These are phyloP conservation scores for Geophilus truncorum DNA, from an alignment of 2,888 invertebrate genomes.

Conservation along the genomic window DNA sequence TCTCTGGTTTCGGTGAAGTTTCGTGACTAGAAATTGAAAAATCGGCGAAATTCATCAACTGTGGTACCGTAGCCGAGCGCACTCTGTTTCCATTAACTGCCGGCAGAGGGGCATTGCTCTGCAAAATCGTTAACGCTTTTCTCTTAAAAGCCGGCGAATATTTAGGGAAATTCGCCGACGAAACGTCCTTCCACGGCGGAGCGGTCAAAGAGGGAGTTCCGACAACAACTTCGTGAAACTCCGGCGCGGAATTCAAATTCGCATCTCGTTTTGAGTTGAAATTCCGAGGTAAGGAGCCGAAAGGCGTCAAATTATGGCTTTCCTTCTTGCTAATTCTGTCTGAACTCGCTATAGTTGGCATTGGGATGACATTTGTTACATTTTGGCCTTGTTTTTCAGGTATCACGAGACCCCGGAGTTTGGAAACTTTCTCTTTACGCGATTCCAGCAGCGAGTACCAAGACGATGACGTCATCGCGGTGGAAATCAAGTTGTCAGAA, in stretches of 20 bases:
- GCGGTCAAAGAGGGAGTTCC: slow-evolving; percentile 33
- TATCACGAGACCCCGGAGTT: slow-evolving; percentile 79
- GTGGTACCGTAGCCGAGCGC: not conserved
- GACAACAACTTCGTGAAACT: not conserved
- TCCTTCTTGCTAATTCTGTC: slow-evolving; percentile 54
- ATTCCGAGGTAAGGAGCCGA: not conserved
- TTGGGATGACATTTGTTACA: slow-evolving; percentile 45
- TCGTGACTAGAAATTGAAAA: not conserved
- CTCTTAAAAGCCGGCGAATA: slow-evolving; percentile 78
- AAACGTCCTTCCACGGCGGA: slow-evolving; percentile 41
- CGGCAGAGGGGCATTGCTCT: not conserved
- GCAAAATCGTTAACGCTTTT: slow-evolving; percentile 48
- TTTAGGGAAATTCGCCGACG: slow-evolving; percentile 57
- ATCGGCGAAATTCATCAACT: too few species aligned
- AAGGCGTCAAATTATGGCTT: not conserved
- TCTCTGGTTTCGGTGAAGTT: not conserved
- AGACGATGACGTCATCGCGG: too few species aligned
- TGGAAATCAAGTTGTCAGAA: not conserved
- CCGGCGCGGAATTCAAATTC: not conserved
- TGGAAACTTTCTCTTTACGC: slow-evolving; percentile 73
- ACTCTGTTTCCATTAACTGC: not conserved
- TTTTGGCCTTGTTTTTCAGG: slow-evolving; percentile 58
- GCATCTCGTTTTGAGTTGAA: not conserved
- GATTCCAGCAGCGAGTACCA: slow-evolving; percentile 73
- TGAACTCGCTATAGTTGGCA: slow-evolving; percentile 76